Evolutionary conservation across 2,113 vertebrate genomes (phyloP).

Genomic region (Acrocephalus arundinaceus): DNA sequence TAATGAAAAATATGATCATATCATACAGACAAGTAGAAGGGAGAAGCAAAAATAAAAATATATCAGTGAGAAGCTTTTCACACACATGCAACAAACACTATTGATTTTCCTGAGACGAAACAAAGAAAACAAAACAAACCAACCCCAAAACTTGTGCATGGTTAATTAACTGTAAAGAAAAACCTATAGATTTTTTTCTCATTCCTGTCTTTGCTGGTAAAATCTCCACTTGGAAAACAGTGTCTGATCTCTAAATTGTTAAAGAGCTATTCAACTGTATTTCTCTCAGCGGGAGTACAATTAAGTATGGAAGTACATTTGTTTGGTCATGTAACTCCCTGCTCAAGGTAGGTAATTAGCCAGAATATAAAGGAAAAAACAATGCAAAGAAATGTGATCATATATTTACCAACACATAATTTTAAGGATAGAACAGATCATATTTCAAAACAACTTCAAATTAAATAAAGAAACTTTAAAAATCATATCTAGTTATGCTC

Average conservation of each 20-base stretch:
- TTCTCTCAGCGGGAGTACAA: background rate
- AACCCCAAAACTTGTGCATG: background rate
- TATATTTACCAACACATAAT: background rate
- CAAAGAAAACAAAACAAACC: background rate
- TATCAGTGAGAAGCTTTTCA: background rate
- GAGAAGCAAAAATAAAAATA: background rate
- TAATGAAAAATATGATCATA: background rate
- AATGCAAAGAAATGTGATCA: constrained; percentile 27
- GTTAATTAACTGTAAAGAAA: constrained; percentile 53
- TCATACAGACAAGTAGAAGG: background rate
- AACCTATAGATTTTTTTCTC: constrained; percentile 38
- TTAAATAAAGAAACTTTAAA: constrained; percentile 48
- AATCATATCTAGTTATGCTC: background rate
- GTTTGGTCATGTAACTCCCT: constrained; percentile 74
- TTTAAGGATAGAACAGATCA: background rate
- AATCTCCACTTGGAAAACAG: background rate
- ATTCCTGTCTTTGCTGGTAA: background rate
- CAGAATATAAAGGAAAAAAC: constrained; percentile 26
- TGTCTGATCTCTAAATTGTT: constrained; percentile 1
- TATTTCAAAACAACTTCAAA: background rate
- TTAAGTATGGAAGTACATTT: constrained; percentile 51
- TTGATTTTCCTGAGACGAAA: constrained; percentile 27
- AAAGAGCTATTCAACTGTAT: background rate
- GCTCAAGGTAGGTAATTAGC: constrained; percentile 76
- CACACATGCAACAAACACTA: background rate